phyloP scores from a whole-genome alignment of 2,113 vertebrate genomes.

The rat (Rattus norvegicus) region GRCr8 NC_086026.1:89114501-89115000 shows the following conservation, averaged over 20 bases:
- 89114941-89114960: neutral
- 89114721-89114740: neutral
- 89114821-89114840: neutral
- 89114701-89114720: neutral
- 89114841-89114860: neutral
- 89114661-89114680: neutral
- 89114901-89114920: neutral
- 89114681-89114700: neutral
- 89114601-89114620: neutral
- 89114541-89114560: neutral
- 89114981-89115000: neutral
- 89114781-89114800: neutral
- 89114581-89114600: neutral
- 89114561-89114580: neutral
- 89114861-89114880: neutral
- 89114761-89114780: neutral
- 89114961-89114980: neutral
- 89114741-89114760: neutral
- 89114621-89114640: neutral
- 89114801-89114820: neutral
- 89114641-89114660: neutral
- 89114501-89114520: neutral
- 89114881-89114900: neutral
- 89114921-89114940: neutral
- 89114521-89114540: neutral